Percentiles rank a stretch among this genome's conserved stretches.
Evolutionary conservation across 2,888 invertebrate genomes (phyloP).

Genomic region (Nasonia oneida): DNA sequence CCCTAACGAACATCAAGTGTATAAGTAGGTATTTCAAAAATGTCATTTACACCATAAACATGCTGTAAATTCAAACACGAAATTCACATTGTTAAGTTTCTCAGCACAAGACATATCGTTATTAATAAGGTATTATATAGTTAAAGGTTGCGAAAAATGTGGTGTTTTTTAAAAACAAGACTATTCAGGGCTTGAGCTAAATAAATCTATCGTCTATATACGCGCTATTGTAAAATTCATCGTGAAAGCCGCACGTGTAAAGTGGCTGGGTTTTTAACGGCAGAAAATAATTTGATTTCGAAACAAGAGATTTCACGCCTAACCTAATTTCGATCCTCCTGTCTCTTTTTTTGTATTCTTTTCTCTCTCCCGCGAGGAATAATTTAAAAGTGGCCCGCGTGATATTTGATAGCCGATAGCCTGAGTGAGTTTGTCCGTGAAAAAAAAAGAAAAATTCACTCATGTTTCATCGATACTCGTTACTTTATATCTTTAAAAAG

Average conservation of each 20-base stretch:
- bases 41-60: too few species aligned
- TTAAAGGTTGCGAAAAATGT: background rate
- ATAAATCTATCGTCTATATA: background rate
- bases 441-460: background rate
- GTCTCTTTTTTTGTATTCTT: background rate
- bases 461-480: background rate
- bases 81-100: too few species aligned
- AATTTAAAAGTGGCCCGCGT: slow-evolving; percentile 23
- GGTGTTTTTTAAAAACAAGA: background rate
- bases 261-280: background rate
- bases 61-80: too few species aligned
- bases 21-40: too few species aligned
- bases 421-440: background rate
- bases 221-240: background rate
- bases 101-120: too few species aligned
- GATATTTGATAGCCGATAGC: background rate
- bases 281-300: slow-evolving; percentile 42
- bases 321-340: slow-evolving; percentile 34
- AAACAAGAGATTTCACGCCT: slow-evolving; percentile 10
- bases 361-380: background rate
- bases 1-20: too few species aligned
- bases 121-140: too few species aligned
- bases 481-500: background rate
- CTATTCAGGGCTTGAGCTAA: too few species aligned
- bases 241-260: background rate